Evolutionary conservation across 2,888 invertebrate species (phyloP).

Genomic region (Neuroscelio doddi): DNA sequence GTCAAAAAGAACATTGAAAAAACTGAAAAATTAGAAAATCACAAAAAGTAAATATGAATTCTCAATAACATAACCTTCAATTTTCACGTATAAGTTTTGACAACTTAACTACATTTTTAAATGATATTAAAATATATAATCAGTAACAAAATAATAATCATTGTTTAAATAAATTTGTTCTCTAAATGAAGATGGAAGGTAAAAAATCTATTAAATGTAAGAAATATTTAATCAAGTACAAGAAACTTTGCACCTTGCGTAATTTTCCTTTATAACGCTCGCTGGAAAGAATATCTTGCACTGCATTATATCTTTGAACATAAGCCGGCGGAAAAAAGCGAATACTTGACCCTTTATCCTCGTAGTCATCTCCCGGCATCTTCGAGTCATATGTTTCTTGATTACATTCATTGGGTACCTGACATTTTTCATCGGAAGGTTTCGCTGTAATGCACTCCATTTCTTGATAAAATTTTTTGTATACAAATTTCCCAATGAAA

Average conservation of each 20-base stretch:
- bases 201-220: too few species aligned
- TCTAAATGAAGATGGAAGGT: too few species aligned
- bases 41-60: too few species aligned
- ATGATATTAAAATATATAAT: too few species aligned
- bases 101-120: too few species aligned
- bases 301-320: background rate
- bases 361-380: background rate
- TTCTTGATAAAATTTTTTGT: background rate
- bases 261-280: background rate
- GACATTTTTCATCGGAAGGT: background rate
- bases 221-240: too few species aligned
- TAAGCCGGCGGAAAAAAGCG: slow-evolving; percentile 1
- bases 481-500: background rate
- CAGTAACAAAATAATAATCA: too few species aligned
- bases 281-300: background rate
- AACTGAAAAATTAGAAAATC: too few species aligned
- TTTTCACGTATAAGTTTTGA: too few species aligned
- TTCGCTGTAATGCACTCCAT: background rate
- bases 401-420: background rate
- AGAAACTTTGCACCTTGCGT: background rate
- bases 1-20: too few species aligned
- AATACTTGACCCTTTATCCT: background rate
- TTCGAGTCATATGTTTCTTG: background rate
- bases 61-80: too few species aligned
- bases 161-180: too few species aligned